Percentiles rank a stretch among this genome's conserved stretches.
Evolutionary conservation across 2,797 vertebrate species (phyloP).

Genomic region (Danio albolineatus): DNA sequence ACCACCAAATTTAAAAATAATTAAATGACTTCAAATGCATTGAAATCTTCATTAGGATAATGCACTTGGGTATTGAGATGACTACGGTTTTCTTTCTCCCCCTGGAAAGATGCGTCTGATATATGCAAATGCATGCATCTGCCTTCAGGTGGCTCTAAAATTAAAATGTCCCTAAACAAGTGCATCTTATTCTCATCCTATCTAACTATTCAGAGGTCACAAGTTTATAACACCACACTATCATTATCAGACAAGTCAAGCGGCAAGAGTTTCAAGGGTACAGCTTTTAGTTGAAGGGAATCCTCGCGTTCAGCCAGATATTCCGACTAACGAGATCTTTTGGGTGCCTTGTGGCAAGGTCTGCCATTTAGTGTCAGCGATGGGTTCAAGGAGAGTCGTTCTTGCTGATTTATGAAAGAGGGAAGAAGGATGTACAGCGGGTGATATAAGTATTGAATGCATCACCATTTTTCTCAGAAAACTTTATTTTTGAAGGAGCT

Average conservation of each 20-base stretch:
- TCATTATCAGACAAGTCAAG: conserved; percentile 26
- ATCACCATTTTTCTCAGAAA: no score
- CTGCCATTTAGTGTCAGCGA: conserved; percentile 21
- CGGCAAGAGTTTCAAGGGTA: conserved; percentile 41
- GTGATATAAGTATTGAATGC: no score
- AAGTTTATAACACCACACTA: conserved; percentile 1
- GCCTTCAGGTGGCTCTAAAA: conserved; percentile 56
- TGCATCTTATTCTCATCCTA: conserved; percentile 7
- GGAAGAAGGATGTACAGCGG: not conserved
- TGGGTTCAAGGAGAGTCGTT: conserved; percentile 38
- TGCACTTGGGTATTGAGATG: conserved; percentile 9
- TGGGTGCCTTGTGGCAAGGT: conserved; percentile 48
- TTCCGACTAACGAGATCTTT: conserved; percentile 51
- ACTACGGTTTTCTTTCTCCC: not conserved
- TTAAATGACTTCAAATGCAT: conserved; percentile 11
- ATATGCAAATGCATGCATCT: conserved; percentile 36
- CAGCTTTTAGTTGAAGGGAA: conserved; percentile 14
- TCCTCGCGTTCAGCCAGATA: conserved; percentile 25
- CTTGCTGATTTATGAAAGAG: conserved; percentile 30
- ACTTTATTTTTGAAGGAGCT: no score
- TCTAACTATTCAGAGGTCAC: not conserved
- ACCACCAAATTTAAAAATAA: conserved; percentile 2
- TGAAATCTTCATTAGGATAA: conserved; percentile 21
- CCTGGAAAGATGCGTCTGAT: conserved; percentile 7
- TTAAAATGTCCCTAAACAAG: conserved; percentile 29